Evolutionary conservation across 2,888 invertebrate genomes (phyloP).

Genomic region (Thysanoteuthis rhombus): DNA sequence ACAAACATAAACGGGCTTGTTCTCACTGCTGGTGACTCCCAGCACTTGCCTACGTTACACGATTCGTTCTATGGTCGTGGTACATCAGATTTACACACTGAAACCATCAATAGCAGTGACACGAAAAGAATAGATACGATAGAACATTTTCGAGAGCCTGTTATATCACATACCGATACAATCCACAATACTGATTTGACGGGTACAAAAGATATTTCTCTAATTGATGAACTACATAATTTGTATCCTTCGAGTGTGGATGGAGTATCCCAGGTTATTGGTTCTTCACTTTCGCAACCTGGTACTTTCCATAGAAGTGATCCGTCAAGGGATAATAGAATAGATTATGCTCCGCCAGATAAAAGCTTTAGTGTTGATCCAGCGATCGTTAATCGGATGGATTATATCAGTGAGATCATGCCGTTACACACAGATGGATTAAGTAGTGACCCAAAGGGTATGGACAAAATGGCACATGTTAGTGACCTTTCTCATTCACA

Average conservation of each 20-base stretch:
- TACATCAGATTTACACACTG: neutral
- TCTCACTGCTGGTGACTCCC: neutral
- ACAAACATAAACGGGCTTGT: neutral
- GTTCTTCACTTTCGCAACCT: neutral
- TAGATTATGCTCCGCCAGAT: neutral
- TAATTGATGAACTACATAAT: neutral
- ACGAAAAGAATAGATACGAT: neutral
- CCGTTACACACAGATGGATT: neutral
- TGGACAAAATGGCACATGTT: neutral
- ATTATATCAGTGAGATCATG: neutral
- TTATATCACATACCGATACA: neutral
- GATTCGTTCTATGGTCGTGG: neutral
- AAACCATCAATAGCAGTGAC: neutral
- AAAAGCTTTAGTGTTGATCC: neutral
- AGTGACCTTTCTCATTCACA: neutral
- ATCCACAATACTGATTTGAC: neutral
- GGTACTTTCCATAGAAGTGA: neutral
- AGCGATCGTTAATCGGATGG: neutral
- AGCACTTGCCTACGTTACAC: neutral
- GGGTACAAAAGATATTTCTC: neutral
- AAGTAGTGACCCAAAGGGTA: neutral
- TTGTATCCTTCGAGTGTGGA: neutral
- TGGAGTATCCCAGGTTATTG: neutral
- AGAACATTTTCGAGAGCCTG: neutral
- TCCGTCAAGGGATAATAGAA: neutral